phyloP scores from a whole-genome alignment of 2,888 invertebrate species.

The Drosophila gaucha region DNA sequence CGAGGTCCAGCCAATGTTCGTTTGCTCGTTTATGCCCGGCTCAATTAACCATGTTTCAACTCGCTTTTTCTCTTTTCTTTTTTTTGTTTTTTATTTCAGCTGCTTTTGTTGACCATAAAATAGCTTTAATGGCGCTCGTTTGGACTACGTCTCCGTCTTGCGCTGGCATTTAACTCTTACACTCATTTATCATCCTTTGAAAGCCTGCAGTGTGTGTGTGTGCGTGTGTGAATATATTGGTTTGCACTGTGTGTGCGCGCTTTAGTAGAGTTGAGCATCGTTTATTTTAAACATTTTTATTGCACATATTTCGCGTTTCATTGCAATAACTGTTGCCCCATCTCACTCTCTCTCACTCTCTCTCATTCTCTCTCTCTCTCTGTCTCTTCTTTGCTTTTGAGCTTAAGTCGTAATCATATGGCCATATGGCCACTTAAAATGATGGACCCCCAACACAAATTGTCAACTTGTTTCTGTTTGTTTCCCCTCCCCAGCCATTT shows the following conservation, averaged over 20 bases:
- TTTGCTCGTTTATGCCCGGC: constrained; percentile 36
- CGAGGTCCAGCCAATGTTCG: constrained; percentile 8
- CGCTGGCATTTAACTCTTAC: constrained; percentile 71
- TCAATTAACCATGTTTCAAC: constrained; percentile 54
- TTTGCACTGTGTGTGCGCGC: constrained; percentile 16
- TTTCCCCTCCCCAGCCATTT: constrained; percentile 34
- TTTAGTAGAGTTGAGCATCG: constrained; percentile 54
- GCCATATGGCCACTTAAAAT: constrained; percentile 68
- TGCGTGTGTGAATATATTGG: constrained; percentile 30
- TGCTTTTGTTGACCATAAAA: constrained; percentile 68
- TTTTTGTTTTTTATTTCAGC: constrained; percentile 31
- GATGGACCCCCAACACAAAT: constrained; percentile 41
- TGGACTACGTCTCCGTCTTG: constrained; percentile 42
- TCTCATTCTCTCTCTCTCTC: not conserved
- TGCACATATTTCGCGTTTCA: constrained; percentile 67
- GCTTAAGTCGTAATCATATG: constrained; percentile 59
- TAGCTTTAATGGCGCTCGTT: constrained; percentile 73
- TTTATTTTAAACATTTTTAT: constrained; percentile 72
- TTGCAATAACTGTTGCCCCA: constrained; percentile 51
- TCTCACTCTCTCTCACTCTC: not conserved
- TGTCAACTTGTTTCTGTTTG: constrained; percentile 32
- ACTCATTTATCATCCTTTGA: constrained; percentile 74
- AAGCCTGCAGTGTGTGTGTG: constrained; percentile 52
- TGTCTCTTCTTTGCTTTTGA: not conserved
- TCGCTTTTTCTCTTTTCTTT: constrained; percentile 17